Evolutionary conservation across 2,888 invertebrate genomes (phyloP).

Genomic region (Zelleria hepariella): DNA sequence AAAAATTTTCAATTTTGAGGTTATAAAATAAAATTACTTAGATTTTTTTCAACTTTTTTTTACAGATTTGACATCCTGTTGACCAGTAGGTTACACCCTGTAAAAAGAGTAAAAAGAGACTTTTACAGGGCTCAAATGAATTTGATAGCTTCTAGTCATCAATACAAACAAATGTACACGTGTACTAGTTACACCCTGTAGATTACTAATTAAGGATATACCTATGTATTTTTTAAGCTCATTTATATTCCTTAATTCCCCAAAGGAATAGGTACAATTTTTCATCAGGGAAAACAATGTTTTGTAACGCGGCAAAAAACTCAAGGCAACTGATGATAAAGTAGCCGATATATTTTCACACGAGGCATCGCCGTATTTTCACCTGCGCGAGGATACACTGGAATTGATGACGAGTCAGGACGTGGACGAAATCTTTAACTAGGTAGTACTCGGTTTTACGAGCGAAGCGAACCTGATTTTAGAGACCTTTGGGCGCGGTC

Average conservation of each 20-base stretch:
- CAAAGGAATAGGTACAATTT: neutral
- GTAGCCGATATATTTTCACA: slow-evolving; percentile 30
- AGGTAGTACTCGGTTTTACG: neutral
- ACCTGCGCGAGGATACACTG: slow-evolving; percentile 9
- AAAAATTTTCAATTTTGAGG: no score
- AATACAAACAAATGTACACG: no score
- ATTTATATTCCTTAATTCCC: neutral
- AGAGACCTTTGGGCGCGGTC: neutral
- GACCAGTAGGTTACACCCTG: no score
- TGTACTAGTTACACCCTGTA: no score
- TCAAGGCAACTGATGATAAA: slow-evolving; percentile 32
- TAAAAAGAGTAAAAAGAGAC: no score
- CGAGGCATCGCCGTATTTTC: slow-evolving; percentile 19
- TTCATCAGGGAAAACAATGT: neutral
- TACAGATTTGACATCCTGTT: no score
- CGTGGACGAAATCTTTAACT: neutral
- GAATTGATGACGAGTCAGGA: slow-evolving; percentile 15
- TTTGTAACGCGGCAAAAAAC: neutral
- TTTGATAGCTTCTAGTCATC: no score
- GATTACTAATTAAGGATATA: no score
- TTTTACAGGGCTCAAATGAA: no score
- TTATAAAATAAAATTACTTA: no score
- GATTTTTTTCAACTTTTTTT: no score
- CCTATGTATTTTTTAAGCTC: no score
- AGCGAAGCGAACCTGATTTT: neutral